Evolutionary conservation across 1,140 invertebrate genomes (phyloP), one percentile per base, ranked within the genome.

Genomic region (Drosophila navojoa): DNA sequence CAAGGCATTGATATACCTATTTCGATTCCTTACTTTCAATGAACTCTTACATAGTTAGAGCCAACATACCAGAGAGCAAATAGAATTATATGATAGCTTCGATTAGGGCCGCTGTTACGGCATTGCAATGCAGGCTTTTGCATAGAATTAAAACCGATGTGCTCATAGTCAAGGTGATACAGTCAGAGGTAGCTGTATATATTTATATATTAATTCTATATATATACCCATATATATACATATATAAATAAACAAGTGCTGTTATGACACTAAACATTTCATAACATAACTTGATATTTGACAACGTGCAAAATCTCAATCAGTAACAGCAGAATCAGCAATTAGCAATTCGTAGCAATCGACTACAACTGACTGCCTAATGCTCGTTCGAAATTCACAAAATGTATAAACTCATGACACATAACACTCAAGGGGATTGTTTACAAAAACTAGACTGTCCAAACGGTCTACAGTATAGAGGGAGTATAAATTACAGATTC

Each of bases 211-310:
- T 19, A 22, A 38, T 38, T 38, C 3, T 38, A 38, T 38, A 38
- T 38, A 38, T 13, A 38, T 38, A 11, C 9, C 6, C 10, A 38
- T 38, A 38, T 38, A 38, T 38, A 16, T 50, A 16, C 35, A 25
- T 38, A n/a, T 50, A 29, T 15, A 42, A 38, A 32, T 32, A 9
- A 61, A 61, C 29, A 50, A 50, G 59, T 49, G 45, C 32, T 61
- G 15, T 61, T 61, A 50, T 61, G n/a, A 45, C 59, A 61, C n/a
- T 61, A 35, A 29, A 50, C 19, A 61, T 40, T 61, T 50, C 45
- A 45, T 61, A 61, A 61, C 42, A 35, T 55, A 66, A 55, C 52
- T 55, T 55, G 52, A 66, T 55, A 47, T 35, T 55, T 32, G 15
- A 35, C 29, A 61, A 40, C 29, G 47, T 49, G 47, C 25, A 49